Evolutionary conservation across 2,888 invertebrate species (phyloP).

Genomic region (Leucophenga montana): DNA sequence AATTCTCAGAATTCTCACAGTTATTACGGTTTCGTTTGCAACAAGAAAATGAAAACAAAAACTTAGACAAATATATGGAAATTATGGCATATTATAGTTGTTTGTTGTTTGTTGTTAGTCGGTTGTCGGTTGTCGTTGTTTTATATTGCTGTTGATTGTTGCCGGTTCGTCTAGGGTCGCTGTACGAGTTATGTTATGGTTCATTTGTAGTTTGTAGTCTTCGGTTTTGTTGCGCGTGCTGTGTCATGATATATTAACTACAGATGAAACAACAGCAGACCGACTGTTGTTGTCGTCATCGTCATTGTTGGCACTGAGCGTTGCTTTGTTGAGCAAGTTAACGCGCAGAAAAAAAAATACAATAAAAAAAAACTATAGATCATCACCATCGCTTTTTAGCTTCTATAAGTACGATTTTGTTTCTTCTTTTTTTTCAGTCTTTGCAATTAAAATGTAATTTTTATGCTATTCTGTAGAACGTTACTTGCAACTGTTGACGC

Average conservation of each 20-base stretch:
- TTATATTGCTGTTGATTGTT: constrained; percentile 22
- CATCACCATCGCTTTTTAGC: not conserved
- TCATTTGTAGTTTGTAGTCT: constrained; percentile 26
- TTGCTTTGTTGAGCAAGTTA: too few species aligned
- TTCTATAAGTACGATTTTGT: too few species aligned
- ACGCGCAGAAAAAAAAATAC: constrained; percentile 10
- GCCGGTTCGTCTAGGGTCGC: constrained; percentile 26
- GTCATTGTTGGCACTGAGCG: too few species aligned
- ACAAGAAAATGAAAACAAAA: too few species aligned
- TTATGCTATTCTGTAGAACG: constrained; percentile 8
- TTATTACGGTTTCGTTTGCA: too few species aligned
- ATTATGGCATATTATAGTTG: too few species aligned
- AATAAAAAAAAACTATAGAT: constrained; percentile 11
- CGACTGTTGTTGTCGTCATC: not conserved
- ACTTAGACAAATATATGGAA: too few species aligned
- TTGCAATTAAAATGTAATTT: constrained; percentile 10
- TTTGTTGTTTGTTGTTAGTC: too few species aligned
- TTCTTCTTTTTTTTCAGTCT: too few species aligned
- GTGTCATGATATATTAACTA: constrained; percentile 39
- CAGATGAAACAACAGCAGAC: constrained; percentile 28
- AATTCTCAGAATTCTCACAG: too few species aligned
- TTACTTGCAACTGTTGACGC: not conserved
- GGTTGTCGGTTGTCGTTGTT: not conserved
- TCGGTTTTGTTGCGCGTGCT: too few species aligned
- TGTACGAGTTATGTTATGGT: not conserved